Base-by-base conservation (phyloP, 2,797 vertebrate genomes). In the Chaunax sp. region DNA sequence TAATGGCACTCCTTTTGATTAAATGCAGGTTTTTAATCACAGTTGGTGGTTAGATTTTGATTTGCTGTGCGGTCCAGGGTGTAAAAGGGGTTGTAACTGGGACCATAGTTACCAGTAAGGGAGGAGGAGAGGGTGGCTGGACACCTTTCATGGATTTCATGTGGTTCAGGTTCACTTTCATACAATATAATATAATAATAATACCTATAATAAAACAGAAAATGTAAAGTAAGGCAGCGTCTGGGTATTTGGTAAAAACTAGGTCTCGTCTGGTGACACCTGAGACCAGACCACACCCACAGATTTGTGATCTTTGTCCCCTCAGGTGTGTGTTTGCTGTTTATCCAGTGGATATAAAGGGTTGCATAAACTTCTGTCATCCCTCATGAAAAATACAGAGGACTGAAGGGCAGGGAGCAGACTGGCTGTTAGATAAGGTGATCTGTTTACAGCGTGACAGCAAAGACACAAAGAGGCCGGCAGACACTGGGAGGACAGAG, bases 301-400 rank as follows among this genome's bases (percentile, higher is more conserved):
- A n/a, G n/a, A n/a, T n/a, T n/a, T n/a, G n/a, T n/a, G n/a, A n/a
- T n/a, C n/a, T n/a, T n/a, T n/a, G n/a, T n/a, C n/a, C n/a, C 20
- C 15, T 55, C 9, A 2, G 12, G 5, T 16, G 16, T 28, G 19
- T 33, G 26, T 33, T 69, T 25, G 23, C 10, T 38, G 41, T 53
- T 33, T n/a, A 41, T 22, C 33, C 56, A 58, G 62, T 51, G 26
- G 70, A 9, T n/a, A 37, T 74, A 71, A 80, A 53, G 50, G 25
- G 60, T 71, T 72, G 57, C 66, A 80, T 70, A 74, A 85, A 82
- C 40, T 35, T 47, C 37, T 69, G 61, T 79, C 69, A 56, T 53
- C 45, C 58, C 72, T 87, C 75, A 86, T 89, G 54, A 82, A 89
- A 86, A 64, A 79, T 86, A 50, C n/a, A 89, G 51, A 43, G 43